phyloP scores from a whole-genome alignment of 2,113 vertebrate species.

The Rhizomys pruinosus region DNA sequence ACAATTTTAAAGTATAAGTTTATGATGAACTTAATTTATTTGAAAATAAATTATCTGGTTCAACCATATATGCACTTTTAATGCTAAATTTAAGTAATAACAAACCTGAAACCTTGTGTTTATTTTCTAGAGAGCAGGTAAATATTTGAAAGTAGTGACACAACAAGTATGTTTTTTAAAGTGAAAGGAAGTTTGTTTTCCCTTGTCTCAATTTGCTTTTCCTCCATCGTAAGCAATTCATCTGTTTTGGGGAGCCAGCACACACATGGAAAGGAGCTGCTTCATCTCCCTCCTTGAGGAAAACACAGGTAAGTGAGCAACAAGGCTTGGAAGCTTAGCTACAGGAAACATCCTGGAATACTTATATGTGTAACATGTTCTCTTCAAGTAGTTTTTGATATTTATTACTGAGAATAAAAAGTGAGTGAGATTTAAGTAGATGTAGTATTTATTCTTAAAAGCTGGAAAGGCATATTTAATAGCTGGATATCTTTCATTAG shows the following conservation, averaged over 20 bases:
- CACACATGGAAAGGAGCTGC: slow-evolving; percentile 35
- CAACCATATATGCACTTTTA: background rate
- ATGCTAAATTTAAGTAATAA: background rate
- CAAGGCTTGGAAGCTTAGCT: slow-evolving; percentile 25
- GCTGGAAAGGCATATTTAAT: slow-evolving; percentile 74
- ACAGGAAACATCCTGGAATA: slow-evolving; percentile 64
- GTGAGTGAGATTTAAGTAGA: slow-evolving; percentile 78
- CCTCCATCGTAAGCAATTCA: slow-evolving; percentile 60
- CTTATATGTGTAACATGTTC: slow-evolving; percentile 59
- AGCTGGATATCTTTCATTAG: slow-evolving; percentile 64
- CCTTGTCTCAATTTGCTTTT: background rate
- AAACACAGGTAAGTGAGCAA: slow-evolving; percentile 57
- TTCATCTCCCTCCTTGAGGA: slow-evolving; percentile 42
- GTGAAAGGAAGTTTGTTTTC: slow-evolving; percentile 57
- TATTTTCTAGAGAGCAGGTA: background rate
- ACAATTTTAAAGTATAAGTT: background rate
- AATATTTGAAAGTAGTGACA: background rate
- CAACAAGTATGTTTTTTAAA: slow-evolving; percentile 72
- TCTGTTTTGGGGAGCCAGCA: slow-evolving; percentile 73
- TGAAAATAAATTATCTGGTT: background rate
- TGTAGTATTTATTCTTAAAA: slow-evolving; percentile 78
- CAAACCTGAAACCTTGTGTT: background rate
- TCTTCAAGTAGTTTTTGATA: slow-evolving; percentile 75
- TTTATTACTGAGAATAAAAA: slow-evolving; percentile 82
- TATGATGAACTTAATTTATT: background rate